Percentiles rank a stretch among this genome's conserved stretches.
Evolutionary conservation across 2,113 vertebrate genomes (phyloP).

Genomic region (Spea bombifrons): DNA sequence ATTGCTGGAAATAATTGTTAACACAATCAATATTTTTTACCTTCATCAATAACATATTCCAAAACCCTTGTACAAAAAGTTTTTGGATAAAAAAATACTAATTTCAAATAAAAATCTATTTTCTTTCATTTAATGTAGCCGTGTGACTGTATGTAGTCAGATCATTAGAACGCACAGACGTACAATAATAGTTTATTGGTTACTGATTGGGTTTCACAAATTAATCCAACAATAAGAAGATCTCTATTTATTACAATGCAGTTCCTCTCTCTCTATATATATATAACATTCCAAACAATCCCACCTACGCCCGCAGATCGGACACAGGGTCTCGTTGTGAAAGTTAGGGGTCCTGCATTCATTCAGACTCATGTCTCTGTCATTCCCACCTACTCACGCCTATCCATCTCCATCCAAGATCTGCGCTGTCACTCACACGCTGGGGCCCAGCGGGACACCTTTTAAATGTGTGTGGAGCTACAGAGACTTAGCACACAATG

Average conservation of each 20-base stretch:
- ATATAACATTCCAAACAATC: not conserved
- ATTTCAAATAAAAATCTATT: too few relatives aligned
- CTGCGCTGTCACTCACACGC: slow-evolving; percentile 72
- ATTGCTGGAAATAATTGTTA: too few relatives aligned
- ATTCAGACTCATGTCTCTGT: slow-evolving; percentile 55
- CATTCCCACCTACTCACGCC: slow-evolving; percentile 68
- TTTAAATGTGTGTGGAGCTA: slow-evolving; percentile 55
- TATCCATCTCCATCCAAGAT: slow-evolving; percentile 70
- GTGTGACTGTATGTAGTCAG: too few relatives aligned
- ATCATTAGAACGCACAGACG: too few relatives aligned
- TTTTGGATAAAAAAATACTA: too few relatives aligned
- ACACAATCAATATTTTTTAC: too few relatives aligned
- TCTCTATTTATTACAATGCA: not conserved
- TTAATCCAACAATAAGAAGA: not conserved
- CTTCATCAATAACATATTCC: too few relatives aligned
- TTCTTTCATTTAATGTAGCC: too few relatives aligned
- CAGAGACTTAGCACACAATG: slow-evolving; percentile 58
- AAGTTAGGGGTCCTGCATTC: slow-evolving; percentile 2
- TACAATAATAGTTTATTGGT: too few relatives aligned
- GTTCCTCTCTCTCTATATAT: not conserved
- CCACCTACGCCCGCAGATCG: slow-evolving; percentile 14
- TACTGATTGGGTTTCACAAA: too few relatives aligned
- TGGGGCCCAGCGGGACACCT: slow-evolving; percentile 63
- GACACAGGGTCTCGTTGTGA: slow-evolving; percentile 2
- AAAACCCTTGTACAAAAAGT: too few relatives aligned